Conservation (phyloP, 2,113 vertebrate genomes). For the Halcyon senegalensis region DNA sequence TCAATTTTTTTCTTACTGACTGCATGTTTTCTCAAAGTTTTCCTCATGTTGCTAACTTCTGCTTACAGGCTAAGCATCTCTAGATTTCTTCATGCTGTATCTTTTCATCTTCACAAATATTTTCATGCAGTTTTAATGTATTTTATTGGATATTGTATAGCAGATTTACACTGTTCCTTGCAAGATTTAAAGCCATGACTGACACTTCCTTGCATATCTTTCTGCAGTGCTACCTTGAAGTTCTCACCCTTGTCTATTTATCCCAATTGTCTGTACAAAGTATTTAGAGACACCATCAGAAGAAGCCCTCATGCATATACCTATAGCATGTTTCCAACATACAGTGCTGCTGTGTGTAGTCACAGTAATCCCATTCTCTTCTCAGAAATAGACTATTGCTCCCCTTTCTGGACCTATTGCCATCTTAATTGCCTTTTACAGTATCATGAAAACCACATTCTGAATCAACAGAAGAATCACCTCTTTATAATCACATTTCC, state of each 20-base stretch:
- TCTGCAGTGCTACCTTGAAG: neutral
- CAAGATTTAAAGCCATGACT: neutral
- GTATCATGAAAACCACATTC: neutral
- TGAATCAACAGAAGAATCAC: neutral
- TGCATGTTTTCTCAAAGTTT: neutral
- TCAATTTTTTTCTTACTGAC: neutral
- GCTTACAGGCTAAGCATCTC: neutral
- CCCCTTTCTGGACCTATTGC: neutral
- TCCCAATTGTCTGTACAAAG: neutral
- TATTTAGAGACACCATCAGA: neutral
- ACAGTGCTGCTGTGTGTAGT: neutral
- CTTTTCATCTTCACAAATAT: neutral
- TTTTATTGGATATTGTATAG: neutral
- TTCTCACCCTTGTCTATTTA: neutral
- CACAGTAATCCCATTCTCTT: neutral
- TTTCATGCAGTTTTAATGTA: neutral
- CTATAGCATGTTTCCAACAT: neutral
- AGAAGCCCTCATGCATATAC: neutral
- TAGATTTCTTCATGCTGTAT: neutral
- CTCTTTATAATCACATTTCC: neutral
- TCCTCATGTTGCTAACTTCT: neutral
- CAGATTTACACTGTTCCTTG: neutral
- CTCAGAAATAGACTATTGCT: neutral
- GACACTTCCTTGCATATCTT: neutral
- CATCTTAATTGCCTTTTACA: neutral